Evolutionary conservation across 2,113 vertebrate genomes (phyloP).

Genomic region (Poecilia latipinna): DNA sequence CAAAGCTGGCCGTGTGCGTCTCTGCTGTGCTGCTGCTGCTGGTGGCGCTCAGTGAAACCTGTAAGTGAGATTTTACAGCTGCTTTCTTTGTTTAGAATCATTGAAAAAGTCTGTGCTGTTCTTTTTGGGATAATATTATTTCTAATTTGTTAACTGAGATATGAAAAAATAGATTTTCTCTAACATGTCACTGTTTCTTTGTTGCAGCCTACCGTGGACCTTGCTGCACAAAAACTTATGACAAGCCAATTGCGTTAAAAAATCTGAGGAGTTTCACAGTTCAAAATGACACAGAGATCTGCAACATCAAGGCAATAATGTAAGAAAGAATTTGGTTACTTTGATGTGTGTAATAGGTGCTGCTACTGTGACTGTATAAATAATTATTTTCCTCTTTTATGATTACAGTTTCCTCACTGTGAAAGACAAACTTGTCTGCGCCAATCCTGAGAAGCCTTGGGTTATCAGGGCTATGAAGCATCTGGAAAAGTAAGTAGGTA

Average conservation of each 20-base stretch:
- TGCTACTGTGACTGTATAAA: background rate
- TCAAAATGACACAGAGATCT: constrained; percentile 44
- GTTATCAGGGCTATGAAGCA: constrained; percentile 26
- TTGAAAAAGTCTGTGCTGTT: background rate
- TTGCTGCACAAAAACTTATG: constrained; percentile 65
- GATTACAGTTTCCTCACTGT: constrained; percentile 52
- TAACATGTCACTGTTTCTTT: constrained; percentile 1
- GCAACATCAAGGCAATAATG: constrained; percentile 64
- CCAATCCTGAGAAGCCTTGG: constrained; percentile 45
- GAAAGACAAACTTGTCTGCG: constrained; percentile 50
- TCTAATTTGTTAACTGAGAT: background rate
- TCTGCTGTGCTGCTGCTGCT: constrained; percentile 51
- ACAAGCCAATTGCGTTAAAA: background rate
- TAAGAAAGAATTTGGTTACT: constrained; percentile 21
- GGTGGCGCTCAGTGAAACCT: constrained; percentile 39
- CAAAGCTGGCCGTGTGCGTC: constrained; percentile 36
- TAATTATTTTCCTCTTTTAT: background rate
- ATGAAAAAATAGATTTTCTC: background rate
- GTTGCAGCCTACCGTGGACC: constrained; percentile 13
- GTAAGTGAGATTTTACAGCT: constrained; percentile 58
- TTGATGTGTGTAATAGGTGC: background rate
- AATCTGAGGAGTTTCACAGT: constrained; percentile 22
- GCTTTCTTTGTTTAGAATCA: background rate
- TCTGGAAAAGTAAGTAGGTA: constrained; percentile 36
- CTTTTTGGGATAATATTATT: background rate